These are phyloP conservation scores for Hydrocynus forskahlii DNA, from an alignment of 2,797 vertebrate species.

Conservation along the genomic window DNA sequence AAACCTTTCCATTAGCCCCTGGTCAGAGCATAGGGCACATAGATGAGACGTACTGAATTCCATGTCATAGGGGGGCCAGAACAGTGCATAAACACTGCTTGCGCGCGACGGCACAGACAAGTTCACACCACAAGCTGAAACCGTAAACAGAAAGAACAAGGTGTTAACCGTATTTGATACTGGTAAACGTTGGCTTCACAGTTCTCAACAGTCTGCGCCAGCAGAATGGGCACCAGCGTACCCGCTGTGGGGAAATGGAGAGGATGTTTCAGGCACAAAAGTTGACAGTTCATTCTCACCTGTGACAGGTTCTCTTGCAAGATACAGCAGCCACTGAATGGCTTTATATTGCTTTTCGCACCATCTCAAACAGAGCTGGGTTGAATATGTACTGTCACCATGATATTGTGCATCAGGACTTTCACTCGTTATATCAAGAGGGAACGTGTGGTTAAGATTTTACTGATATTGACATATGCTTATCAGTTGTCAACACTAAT, in stretches of 20 bases:
- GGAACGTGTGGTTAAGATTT: too few species aligned
- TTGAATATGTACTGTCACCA: background rate
- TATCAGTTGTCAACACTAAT: too few species aligned
- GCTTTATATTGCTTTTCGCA: background rate
- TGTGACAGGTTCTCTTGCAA: constrained; percentile 1
- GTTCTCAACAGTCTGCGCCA: background rate
- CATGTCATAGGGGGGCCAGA: background rate
- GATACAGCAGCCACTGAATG: background rate
- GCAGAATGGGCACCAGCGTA: background rate
- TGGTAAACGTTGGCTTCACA: constrained; percentile 27
- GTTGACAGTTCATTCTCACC: constrained; percentile 38
- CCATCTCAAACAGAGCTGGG: background rate
- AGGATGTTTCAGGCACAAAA: constrained; percentile 23
- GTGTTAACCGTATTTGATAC: constrained; percentile 48
- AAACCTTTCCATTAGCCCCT: too few species aligned
- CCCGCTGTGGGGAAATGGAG: background rate
- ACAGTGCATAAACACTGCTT: background rate
- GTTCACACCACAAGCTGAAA: constrained; percentile 32
- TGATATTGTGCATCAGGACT: background rate
- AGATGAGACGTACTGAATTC: background rate
- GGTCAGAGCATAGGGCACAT: background rate
- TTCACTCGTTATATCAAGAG: background rate
- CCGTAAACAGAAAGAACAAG: constrained; percentile 39
- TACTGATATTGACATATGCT: too few species aligned
- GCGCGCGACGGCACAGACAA: background rate